A percentile compares a stretch with the other conserved stretches of the same genome.
Evolutionary conservation across 2,797 vertebrate species (phyloP).

Genomic region (Cephalopachus bancanus): DNA sequence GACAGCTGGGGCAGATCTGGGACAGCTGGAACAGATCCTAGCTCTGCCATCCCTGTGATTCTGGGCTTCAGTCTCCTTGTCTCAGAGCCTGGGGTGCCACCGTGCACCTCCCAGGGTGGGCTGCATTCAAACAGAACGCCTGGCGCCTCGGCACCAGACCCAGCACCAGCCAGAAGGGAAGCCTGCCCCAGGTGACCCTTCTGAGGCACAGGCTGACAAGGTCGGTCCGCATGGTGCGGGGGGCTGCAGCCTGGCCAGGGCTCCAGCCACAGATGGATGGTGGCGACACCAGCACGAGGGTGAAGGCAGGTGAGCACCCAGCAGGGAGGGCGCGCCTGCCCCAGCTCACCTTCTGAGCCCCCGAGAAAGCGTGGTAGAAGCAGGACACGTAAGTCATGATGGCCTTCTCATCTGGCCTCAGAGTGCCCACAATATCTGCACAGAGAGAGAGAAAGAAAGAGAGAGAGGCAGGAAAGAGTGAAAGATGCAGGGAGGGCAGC

Average conservation of each 20-base stretch:
- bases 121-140: background rate
- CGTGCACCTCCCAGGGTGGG: background rate
- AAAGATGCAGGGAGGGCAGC: slow-evolving; percentile 67
- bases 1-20: fast-evolving
- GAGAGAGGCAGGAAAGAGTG: slow-evolving; percentile 85
- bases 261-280: background rate
- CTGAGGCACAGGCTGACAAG: background rate
- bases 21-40: fast-evolving
- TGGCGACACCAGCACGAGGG: background rate
- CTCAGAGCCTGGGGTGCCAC: background rate
- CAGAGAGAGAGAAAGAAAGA: slow-evolving; percentile 80
- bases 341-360: slow-evolving; percentile 97
- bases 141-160: background rate
- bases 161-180: fast-evolving
- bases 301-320: background rate
- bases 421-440: slow-evolving; percentile 98
- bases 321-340: background rate
- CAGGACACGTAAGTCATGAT: slow-evolving; percentile 99
- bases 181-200: background rate
- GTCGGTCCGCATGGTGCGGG: fast-evolving
- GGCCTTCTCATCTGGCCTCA: slow-evolving; percentile 98
- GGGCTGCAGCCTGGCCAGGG: background rate
- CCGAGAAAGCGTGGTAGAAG: slow-evolving; percentile 99
- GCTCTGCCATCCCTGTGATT: background rate
- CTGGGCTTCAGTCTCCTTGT: background rate